Percentiles rank a stretch among this genome's conserved stretches.
These are phyloP conservation scores for Dermochelys coriacea DNA, from an alignment of 2,797 vertebrate genomes.

Conservation along the genomic window DNA sequence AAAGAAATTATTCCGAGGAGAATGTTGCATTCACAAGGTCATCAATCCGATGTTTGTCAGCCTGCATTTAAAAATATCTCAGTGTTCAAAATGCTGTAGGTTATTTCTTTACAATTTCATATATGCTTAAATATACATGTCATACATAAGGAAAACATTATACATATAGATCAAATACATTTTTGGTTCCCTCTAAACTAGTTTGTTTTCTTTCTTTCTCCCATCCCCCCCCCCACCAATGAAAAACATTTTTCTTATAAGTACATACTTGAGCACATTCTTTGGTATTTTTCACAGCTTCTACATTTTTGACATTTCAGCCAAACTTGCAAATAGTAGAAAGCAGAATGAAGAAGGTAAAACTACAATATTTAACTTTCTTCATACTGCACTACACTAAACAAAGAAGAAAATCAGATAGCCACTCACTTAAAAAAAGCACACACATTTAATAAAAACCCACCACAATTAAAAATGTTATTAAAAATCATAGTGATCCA, in stretches of 20 bases:
- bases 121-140: conserved; percentile 45
- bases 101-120: conserved; percentile 60
- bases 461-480: background rate
- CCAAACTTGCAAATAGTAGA: conserved; percentile 54
- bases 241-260: conserved; percentile 74
- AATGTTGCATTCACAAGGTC: conserved; percentile 57
- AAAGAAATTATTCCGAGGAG: conserved; percentile 47
- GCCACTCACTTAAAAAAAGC: background rate
- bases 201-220: background rate
- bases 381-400: background rate
- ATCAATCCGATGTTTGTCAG: conserved; percentile 42
- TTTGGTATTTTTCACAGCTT: conserved; percentile 71
- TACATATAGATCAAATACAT: conserved; percentile 49
- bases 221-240: conserved; percentile 15
- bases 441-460: background rate
- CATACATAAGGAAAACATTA: conserved; percentile 74
- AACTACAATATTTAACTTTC: conserved; percentile 43
- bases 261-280: conserved; percentile 42
- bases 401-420: background rate
- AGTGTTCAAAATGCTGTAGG: conserved; percentile 44
- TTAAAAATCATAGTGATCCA: background rate
- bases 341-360: conserved; percentile 41
- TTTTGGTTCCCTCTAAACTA: conserved; percentile 42
- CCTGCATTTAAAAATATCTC: conserved; percentile 64
- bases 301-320: conserved; percentile 74